Evolutionary conservation across 2,113 vertebrate genomes (phyloP).

Genomic region (Verasper variegatus): DNA sequence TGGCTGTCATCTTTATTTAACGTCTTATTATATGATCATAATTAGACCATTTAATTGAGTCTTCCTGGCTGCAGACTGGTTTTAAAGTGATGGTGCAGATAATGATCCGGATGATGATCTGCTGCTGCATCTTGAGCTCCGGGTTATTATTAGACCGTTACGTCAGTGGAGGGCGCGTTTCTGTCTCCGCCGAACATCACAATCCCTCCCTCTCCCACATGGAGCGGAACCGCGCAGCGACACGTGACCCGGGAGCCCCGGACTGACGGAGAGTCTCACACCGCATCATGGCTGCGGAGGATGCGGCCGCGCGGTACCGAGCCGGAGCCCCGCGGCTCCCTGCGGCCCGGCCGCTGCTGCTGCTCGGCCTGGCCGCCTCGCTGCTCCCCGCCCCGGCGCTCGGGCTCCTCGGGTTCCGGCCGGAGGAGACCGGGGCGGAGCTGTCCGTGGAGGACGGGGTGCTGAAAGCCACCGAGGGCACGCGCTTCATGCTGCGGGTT

Average conservation of each 20-base stretch:
- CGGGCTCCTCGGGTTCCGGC: slow-evolving; percentile 88
- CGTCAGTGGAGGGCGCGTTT: slow-evolving; percentile 20
- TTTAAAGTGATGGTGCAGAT: too few relatives aligned
- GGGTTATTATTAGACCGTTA: slow-evolving; percentile 54
- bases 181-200: too few relatives aligned
- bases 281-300: slow-evolving; percentile 84
- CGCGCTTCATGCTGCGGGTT: slow-evolving; percentile 90
- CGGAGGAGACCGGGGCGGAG: slow-evolving; percentile 89
- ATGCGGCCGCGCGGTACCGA: slow-evolving; percentile 69
- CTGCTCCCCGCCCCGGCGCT: slow-evolving; percentile 77
- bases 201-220: slow-evolving; percentile 42
- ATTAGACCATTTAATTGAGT: too few relatives aligned
- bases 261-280: slow-evolving; percentile 65
- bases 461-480: slow-evolving; percentile 90
- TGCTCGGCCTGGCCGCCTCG: slow-evolving; percentile 79
- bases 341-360: slow-evolving; percentile 77
- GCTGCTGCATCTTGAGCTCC: neutral
- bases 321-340: slow-evolving; percentile 17
- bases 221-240: slow-evolving; percentile 63
- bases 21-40: too few relatives aligned
- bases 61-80: too few relatives aligned
- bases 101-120: too few relatives aligned
- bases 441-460: slow-evolving; percentile 90
- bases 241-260: slow-evolving; percentile 72
- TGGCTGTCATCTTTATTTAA: too few relatives aligned